Base-by-base conservation (phyloP, 2,888 invertebrate genomes). In the Tiliacea citrago region DNA sequence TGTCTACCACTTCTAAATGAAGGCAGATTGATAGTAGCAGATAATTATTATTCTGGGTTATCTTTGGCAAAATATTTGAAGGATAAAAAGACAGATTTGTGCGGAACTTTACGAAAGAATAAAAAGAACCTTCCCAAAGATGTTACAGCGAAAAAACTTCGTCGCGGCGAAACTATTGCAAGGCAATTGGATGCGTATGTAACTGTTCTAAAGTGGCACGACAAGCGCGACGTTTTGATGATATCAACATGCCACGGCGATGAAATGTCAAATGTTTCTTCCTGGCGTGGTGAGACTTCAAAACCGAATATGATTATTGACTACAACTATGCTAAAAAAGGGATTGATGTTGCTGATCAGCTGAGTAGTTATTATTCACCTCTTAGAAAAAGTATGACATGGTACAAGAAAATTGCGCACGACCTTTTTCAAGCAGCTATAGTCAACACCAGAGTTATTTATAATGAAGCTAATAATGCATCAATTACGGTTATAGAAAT, bases 151-250 rank as follows among this genome's bases (percentile, higher is more conserved):
- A 60, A 60, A 39, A 60, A 60, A 60, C 60, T 60, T 60, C 60
- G 60, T 60, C 60, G 71, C 39, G 81, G 79, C 63, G 72, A 82
- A 72, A 47, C 71, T 72, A 75, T 80, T 39, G 80, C 77, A 39
- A 76, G 71, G 45, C 81, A 84, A 77, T 78, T 71, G 61, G 79
- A 81, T 35, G 79, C 79, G 60, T 74, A 67, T 55, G 47, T 47
- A 47, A 47, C 42, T 42, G 81, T 81, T 55, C 69, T 83, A 24
- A 83, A 83, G 70, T 83, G 80, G 81, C 78, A 65, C 55, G 83
- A 81, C 75, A 78, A 83, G 62, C 79, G 77, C 24, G 80, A 80
- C 58, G 80, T 82, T 55, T 73, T 82, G 29, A 82, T 82, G 82
- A 82, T 82, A 57, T 80, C 82, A 39, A 80, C 80, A 66, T 82